A percentile compares a stretch with the other conserved stretches of the same genome.
Evolutionary conservation across 2,113 vertebrate species (phyloP).

Genomic region (Corynorhinus townsendii): DNA sequence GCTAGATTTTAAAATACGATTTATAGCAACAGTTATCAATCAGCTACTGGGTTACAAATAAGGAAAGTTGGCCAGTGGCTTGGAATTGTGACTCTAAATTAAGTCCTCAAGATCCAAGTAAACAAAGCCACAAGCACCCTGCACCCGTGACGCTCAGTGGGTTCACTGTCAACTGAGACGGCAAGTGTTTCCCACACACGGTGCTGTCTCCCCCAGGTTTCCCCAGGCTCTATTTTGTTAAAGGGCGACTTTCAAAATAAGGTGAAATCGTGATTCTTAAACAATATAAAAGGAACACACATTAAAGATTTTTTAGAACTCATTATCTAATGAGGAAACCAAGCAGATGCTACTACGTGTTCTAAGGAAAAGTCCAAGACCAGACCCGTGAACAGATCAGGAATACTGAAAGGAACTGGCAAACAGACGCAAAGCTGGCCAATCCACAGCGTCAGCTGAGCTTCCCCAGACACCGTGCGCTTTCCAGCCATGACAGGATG

Average conservation of each 20-base stretch:
- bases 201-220: not conserved
- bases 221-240: conserved; percentile 1
- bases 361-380: not conserved
- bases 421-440: not conserved
- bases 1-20: conserved; percentile 21
- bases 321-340: not conserved
- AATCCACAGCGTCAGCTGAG: not conserved
- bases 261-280: not conserved
- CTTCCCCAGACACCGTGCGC: conserved; percentile 5
- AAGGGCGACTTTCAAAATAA: conserved; percentile 20
- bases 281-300: not conserved
- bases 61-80: not conserved
- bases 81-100: not conserved
- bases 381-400: not conserved
- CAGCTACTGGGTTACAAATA: conserved; percentile 1
- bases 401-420: conserved; percentile 1
- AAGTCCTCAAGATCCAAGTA: not conserved
- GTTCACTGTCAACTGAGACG: not conserved
- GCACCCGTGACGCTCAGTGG: not conserved
- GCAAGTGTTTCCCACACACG: not conserved
- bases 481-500: not conserved
- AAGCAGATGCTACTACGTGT: not conserved
- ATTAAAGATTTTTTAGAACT: conserved; percentile 6
- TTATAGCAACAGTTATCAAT: conserved; percentile 39
- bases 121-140: not conserved